Conservation (phyloP, 1,140 invertebrate species). For the Aphelenchoides besseyi region DNA sequence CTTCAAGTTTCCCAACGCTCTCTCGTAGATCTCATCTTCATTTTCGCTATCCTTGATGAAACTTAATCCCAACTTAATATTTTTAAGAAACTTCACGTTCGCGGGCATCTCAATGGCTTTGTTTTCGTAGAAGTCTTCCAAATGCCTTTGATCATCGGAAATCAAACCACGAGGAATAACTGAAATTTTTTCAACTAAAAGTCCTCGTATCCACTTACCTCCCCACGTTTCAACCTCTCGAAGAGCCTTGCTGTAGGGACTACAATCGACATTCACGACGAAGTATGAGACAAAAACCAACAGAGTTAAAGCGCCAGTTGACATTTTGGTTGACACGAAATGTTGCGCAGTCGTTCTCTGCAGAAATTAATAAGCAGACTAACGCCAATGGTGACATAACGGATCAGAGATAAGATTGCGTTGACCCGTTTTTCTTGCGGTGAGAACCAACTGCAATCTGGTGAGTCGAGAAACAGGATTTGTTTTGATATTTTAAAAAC, state of each 20-base stretch:
- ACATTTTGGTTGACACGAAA: no score
- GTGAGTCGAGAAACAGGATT: no score
- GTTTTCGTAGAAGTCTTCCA: slow-evolving; percentile 6
- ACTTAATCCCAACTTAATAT: background rate
- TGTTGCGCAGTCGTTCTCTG: no score
- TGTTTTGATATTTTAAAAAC: no score
- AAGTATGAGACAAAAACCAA: background rate
- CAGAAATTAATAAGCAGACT: no score
- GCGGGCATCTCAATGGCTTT: background rate
- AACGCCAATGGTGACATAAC: no score
- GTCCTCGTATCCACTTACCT: background rate
- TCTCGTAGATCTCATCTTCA: background rate
- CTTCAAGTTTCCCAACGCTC: background rate
- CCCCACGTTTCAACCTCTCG: background rate
- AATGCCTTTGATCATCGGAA: background rate
- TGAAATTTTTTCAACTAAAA: background rate
- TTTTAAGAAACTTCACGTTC: background rate
- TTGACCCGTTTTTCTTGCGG: no score
- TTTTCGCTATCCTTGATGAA: background rate
- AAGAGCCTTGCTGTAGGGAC: slow-evolving; percentile 1
- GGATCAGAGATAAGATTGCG: no score
- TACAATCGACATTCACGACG: background rate
- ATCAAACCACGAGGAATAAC: slow-evolving; percentile 6
- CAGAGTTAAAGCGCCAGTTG: no score
- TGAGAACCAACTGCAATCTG: no score